Evolutionary conservation across 1,140 invertebrate species (phyloP).

Genomic region (Octopus sinensis): DNA sequence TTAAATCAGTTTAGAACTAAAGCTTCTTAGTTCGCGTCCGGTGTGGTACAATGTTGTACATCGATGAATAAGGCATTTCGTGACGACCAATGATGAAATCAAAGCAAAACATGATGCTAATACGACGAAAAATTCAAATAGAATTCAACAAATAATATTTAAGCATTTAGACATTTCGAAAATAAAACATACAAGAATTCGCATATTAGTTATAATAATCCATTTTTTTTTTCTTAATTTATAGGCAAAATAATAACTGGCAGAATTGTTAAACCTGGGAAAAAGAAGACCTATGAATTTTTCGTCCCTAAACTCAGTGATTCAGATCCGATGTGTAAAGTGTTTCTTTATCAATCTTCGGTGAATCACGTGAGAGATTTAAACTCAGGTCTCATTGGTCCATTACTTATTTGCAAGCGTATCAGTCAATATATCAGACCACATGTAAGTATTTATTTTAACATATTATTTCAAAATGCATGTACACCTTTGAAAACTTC

Average conservation of each 20-base stretch:
- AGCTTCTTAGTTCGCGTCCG: too few species aligned
- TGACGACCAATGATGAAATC: too few species aligned
- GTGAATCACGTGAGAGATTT: slow-evolving; percentile 32
- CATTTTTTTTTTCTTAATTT: not conserved
- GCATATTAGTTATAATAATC: not conserved
- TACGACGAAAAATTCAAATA: too few species aligned
- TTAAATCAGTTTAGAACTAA: too few species aligned
- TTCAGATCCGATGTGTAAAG: slow-evolving; percentile 34
- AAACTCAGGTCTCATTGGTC: slow-evolving; percentile 38
- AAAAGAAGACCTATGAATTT: not conserved
- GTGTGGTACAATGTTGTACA: too few species aligned
- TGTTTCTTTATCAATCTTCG: slow-evolving; percentile 37
- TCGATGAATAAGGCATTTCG: too few species aligned
- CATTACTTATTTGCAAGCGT: slow-evolving; percentile 35
- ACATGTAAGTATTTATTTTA: not conserved
- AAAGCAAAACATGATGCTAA: too few species aligned
- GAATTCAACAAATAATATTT: not conserved
- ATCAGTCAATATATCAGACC: slow-evolving; percentile 7
- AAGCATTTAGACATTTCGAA: not conserved
- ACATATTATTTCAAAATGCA: not conserved
- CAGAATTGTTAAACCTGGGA: not conserved
- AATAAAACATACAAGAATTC: not conserved
- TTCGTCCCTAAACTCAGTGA: not conserved
- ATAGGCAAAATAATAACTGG: not conserved
- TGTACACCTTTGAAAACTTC: not conserved